These are phyloP conservation scores for Chelonia mydas DNA, from an alignment of 2,797 vertebrate species.

Conservation along the genomic window DNA sequence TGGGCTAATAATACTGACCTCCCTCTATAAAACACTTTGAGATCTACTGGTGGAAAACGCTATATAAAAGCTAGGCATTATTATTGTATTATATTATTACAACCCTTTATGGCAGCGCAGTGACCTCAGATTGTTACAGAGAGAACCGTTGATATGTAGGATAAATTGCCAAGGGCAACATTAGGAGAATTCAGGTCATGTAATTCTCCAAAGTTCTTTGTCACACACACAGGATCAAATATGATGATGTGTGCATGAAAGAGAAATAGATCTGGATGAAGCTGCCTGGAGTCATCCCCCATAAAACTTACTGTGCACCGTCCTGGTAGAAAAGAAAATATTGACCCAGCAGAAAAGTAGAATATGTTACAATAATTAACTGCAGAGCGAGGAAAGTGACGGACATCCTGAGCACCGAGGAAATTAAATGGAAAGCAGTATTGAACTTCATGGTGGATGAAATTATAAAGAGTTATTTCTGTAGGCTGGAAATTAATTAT, in stretches of 20 bases:
- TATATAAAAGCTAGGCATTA: neutral
- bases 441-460: constrained; percentile 50
- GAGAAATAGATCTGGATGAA: neutral
- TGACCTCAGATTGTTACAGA: neutral
- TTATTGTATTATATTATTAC: too few relatives aligned
- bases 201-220: neutral
- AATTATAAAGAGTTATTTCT: constrained; percentile 51
- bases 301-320: constrained; percentile 3
- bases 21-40: neutral
- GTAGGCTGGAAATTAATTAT: constrained; percentile 66
- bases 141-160: neutral
- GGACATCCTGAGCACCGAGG: neutral
- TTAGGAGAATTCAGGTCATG: neutral
- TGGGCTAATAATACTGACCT: neutral
- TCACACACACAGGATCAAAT: neutral
- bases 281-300: neutral
- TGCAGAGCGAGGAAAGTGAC: neutral
- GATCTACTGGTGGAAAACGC: neutral
- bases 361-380: constrained; percentile 64
- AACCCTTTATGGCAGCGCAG: neutral
- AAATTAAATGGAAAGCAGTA: constrained; percentile 67
- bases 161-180: neutral
- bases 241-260: neutral
- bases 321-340: neutral
- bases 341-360: neutral